Conservation (phyloP, 2,797 vertebrate genomes). For the Acropternis orthonyx region DNA sequence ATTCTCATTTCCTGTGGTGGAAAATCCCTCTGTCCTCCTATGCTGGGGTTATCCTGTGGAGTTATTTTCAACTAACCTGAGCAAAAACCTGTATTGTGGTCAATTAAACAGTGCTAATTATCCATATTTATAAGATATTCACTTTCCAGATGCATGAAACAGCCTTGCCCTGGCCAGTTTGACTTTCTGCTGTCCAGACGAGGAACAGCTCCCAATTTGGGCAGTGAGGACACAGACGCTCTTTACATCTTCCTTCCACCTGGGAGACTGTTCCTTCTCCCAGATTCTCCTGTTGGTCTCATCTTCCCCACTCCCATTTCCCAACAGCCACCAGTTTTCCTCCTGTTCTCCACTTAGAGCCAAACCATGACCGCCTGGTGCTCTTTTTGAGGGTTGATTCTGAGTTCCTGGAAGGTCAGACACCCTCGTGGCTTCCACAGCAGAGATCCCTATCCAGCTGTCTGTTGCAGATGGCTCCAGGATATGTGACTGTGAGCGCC, state of each 20-base stretch:
- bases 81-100: background rate
- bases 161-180: background rate
- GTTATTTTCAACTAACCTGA: background rate
- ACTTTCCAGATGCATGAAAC: background rate
- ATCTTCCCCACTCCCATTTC: background rate
- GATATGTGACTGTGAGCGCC: no score
- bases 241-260: background rate
- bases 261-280: background rate
- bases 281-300: background rate
- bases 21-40: background rate
- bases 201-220: background rate
- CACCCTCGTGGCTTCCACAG: background rate
- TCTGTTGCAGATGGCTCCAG: background rate
- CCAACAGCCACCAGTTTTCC: background rate
- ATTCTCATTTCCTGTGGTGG: accelerated
- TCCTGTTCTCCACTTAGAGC: background rate
- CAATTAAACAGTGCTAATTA: background rate
- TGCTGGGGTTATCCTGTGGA: background rate
- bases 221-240: background rate
- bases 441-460: background rate
- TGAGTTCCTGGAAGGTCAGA: background rate
- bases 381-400: background rate
- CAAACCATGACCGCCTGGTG: background rate
- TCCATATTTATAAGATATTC: background rate
- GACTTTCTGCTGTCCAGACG: background rate